A percentile compares a stretch with the other conserved stretches of the same genome.
Evolutionary conservation across 1,140 invertebrate species (phyloP).

Genomic region (Hesperophylax magnus): DNA sequence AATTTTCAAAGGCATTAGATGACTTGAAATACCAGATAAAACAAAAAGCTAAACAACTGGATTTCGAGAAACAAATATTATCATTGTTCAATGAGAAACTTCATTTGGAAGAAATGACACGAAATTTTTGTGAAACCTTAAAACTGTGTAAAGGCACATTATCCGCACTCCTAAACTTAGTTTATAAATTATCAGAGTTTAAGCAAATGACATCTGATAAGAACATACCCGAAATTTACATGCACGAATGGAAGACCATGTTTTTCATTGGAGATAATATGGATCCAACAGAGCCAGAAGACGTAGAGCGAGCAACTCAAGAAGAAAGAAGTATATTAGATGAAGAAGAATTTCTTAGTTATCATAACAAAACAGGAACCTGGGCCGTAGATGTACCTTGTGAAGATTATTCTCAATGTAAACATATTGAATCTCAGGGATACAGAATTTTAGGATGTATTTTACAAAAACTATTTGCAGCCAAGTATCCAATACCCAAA

Average conservation of each 20-base stretch:
- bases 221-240: conserved; percentile 62
- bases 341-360: conserved; percentile 65
- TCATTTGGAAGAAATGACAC: conserved; percentile 65
- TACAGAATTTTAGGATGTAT: conserved; percentile 70
- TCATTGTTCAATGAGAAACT: conserved; percentile 69
- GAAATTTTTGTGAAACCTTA: conserved; percentile 65
- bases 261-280: conserved; percentile 64
- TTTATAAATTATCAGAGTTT: conserved; percentile 69
- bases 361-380: conserved; percentile 64
- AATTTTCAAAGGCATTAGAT: conserved; percentile 66
- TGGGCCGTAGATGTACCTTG: conserved; percentile 65
- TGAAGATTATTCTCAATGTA: conserved; percentile 65
- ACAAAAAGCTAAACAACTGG: conserved; percentile 65
- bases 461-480: conserved; percentile 71
- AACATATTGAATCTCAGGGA: conserved; percentile 66
- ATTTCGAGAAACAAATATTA: conserved; percentile 69
- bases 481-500: conserved; percentile 70
- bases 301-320: conserved; percentile 59
- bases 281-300: conserved; percentile 63
- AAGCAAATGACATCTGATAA: conserved; percentile 63
- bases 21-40: conserved; percentile 65
- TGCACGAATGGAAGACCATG: conserved; percentile 70
- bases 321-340: conserved; percentile 60
- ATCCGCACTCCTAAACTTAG: conserved; percentile 70
- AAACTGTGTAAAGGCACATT: conserved; percentile 69